phyloP scores from a whole-genome alignment of 2,888 invertebrate genomes.

The Lamellibrachia columna region DNA sequence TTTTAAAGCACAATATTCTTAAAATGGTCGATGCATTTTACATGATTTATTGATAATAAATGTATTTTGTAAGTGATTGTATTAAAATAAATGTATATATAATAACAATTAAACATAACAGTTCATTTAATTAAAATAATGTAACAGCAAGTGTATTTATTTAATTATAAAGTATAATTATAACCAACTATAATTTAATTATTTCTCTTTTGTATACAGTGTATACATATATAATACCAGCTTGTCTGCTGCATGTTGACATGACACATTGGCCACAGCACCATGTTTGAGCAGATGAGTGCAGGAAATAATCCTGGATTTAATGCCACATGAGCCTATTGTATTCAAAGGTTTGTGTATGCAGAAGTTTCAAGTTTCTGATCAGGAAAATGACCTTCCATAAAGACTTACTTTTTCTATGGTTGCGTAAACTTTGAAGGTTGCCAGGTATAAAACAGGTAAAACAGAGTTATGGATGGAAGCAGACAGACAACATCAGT shows the following conservation, averaged over 20 bases:
- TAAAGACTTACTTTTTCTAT: not conserved
- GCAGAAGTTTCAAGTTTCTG: not conserved
- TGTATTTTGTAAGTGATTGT: too few relatives aligned
- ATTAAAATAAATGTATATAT: too few relatives aligned
- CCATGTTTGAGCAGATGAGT: not conserved
- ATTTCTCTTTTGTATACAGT: not conserved
- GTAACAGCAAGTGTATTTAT: too few relatives aligned
- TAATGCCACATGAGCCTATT: not conserved
- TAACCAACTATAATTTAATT: not conserved
- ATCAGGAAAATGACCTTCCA: not conserved
- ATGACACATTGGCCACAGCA: not conserved
- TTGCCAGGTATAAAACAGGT: not conserved
- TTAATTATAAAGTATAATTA: not conserved
- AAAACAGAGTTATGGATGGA: not conserved
- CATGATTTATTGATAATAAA: too few relatives aligned
- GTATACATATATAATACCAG: not conserved
- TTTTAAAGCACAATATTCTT: too few relatives aligned
- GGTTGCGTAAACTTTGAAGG: not conserved
- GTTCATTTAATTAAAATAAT: too few relatives aligned
- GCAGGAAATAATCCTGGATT: not conserved
- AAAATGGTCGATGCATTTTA: too few relatives aligned
- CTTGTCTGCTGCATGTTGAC: not conserved
- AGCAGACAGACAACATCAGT: not conserved
- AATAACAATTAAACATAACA: too few relatives aligned
- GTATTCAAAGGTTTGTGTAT: not conserved